phyloP scores from a whole-genome alignment of 2,888 invertebrate species.

The Calliphora vomitoria region DNA sequence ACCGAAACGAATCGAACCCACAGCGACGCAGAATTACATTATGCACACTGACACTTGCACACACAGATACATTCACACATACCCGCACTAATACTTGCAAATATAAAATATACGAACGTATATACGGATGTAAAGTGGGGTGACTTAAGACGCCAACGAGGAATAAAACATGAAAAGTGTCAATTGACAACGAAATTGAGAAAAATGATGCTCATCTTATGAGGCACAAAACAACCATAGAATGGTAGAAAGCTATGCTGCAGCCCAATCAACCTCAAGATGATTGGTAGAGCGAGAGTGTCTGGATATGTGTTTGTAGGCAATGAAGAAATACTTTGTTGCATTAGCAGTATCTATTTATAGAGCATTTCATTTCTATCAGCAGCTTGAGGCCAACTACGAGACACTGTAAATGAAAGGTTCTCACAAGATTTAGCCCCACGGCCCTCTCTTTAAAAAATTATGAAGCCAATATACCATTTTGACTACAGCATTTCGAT shows the following conservation, averaged over 20 bases:
- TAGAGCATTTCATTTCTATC: too few relatives aligned
- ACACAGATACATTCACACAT: background rate
- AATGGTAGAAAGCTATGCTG: background rate
- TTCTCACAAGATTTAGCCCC: too few relatives aligned
- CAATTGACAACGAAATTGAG: constrained; percentile 62
- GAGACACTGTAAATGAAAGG: too few relatives aligned
- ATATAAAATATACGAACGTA: background rate
- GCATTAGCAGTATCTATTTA: background rate
- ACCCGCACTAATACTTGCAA: background rate
- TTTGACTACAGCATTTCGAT: too few relatives aligned
- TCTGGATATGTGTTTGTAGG: background rate
- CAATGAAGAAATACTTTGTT: background rate
- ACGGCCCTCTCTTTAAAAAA: too few relatives aligned
- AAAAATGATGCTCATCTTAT: constrained; percentile 43
- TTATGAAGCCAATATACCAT: too few relatives aligned
- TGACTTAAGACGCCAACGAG: background rate
- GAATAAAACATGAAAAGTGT: constrained; percentile 32
- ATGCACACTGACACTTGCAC: too few relatives aligned
- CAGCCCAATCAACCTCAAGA: background rate
- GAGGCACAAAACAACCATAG: background rate
- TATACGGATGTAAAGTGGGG: background rate
- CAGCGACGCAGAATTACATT: constrained; percentile 13
- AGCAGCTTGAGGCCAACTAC: too few relatives aligned
- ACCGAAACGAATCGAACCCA: constrained; percentile 20
- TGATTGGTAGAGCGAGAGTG: background rate